A percentile compares a stretch with the other conserved stretches of the same genome.
These are phyloP conservation scores for Megamerina dolium DNA, from an alignment of 2,888 invertebrate species.

Conservation along the genomic window DNA sequence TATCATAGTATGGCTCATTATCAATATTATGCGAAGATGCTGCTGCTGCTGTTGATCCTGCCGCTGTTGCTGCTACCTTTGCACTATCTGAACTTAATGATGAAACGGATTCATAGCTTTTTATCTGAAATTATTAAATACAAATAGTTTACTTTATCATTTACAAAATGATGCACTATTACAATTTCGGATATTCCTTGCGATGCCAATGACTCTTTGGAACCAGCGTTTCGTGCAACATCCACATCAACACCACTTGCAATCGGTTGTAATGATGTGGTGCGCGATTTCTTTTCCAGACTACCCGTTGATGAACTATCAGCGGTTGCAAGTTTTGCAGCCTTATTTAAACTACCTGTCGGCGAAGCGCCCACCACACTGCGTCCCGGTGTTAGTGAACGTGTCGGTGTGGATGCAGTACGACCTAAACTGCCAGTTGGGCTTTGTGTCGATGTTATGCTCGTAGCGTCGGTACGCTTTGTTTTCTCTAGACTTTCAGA, in stretches of 20 bases:
- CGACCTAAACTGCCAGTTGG: conserved; percentile 47
- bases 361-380: conserved; percentile 40
- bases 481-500: conserved; percentile 47
- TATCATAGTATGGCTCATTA: conserved; percentile 67
- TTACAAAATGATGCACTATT: too few species aligned
- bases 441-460: conserved; percentile 34
- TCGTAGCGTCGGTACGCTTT: conserved; percentile 36
- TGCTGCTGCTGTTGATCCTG: too few species aligned
- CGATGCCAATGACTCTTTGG: conserved; percentile 49
- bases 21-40: conserved; percentile 54
- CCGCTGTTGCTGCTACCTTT: conserved; percentile 49
- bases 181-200: conserved; percentile 49
- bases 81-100: conserved; percentile 58
- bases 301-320: conserved; percentile 44
- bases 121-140: conserved; percentile 50
- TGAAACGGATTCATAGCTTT: conserved; percentile 62
- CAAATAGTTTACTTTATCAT: too few species aligned
- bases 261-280: conserved; percentile 34
- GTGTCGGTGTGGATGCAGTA: conserved; percentile 31
- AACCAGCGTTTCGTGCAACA: conserved; percentile 42
- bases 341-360: conserved; percentile 44
- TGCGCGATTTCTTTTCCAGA: conserved; percentile 41
- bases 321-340: conserved; percentile 31
- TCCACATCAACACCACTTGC: conserved; percentile 28
- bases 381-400: conserved; percentile 27